Evolutionary conservation across 2,113 vertebrate species (phyloP).

Genomic region (Festucalex cinctus): DNA sequence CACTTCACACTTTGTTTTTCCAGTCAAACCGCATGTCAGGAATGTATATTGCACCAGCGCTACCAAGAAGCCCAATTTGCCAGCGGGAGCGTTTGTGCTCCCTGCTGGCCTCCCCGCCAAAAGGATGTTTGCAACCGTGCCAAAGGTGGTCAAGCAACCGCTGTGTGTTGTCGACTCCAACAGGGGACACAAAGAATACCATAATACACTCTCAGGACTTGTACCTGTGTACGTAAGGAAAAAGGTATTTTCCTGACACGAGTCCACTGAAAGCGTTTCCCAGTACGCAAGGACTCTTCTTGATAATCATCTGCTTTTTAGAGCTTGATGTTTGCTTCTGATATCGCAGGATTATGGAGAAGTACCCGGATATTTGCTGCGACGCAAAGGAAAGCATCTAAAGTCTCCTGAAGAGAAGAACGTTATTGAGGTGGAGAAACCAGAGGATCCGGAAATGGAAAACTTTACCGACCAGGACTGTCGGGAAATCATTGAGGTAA

Average conservation of each 20-base stretch:
- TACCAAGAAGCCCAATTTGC: neutral
- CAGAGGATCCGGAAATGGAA: neutral
- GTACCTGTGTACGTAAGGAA: conserved; percentile 2
- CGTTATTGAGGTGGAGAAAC: neutral
- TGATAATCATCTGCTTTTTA: neutral
- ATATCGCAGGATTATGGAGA: conserved; percentile 81
- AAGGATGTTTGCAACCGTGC: neutral
- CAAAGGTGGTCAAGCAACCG: neutral
- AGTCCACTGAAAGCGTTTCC: neutral
- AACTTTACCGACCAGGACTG: neutral
- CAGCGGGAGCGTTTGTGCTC: neutral
- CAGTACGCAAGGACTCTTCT: neutral
- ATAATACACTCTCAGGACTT: conserved; percentile 1
- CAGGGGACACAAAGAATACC: conserved; percentile 4
- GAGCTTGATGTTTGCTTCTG: neutral
- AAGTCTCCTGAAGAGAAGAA: conserved; percentile 78
- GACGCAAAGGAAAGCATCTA: conserved; percentile 72
- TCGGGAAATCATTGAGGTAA: conserved; percentile 6
- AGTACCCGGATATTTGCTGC: conserved; percentile 80
- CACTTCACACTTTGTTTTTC: neutral
- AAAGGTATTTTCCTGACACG: conserved; percentile 1
- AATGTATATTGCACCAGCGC: conserved; percentile 2
- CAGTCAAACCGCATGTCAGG: conserved; percentile 2
- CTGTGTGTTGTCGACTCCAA: conserved; percentile 1
- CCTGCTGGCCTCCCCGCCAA: conserved; percentile 2